Base-by-base conservation (phyloP, 2,888 invertebrate genomes). In the Eupithecia tripunctaria region DNA sequence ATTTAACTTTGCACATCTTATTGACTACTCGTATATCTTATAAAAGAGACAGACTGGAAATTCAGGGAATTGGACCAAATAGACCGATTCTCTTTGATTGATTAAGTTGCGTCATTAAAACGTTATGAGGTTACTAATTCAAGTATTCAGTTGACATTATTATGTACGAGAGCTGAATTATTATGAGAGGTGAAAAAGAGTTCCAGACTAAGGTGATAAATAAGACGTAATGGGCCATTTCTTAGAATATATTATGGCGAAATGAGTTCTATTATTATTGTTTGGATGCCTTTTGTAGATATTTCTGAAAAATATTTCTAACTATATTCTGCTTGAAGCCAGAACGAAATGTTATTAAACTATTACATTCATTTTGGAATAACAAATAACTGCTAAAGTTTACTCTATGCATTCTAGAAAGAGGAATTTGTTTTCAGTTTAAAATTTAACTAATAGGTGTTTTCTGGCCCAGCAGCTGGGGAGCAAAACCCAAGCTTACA, bases 151-250 rank as follows among this genome's bases (percentile, higher is more conserved):
- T 79, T 79, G 83, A 82, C 84, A 82, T 82, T 85, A 82, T 84
- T 84, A 83, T 84, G 75, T 78, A 77, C 77, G 78, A 68, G 68
- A 27, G 76, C 56, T 74, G 78, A 84, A 82, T 81, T 85, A 84
- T 84, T 80, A 81, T 75, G 78, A 82, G 81, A 79, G 76, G 84
- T 86, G 83, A 84, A 86, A 85, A 88, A 86, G 87, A 87, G 88
- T 88, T 87, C 82, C 81, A 79, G 86, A 89, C 83, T 88, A 82
- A 80, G 83, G 86, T 86, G 80, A 90, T 90, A 90, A 89, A 90
- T 90, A 89, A 86, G 77, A 83, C 81, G 86, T 88, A 90, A 90
- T 90, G 88, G 89, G 80, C 90, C 86, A 90, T 90, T 89, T 81
- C 88, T 88, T 82, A 82, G 82, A 87, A 89, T 89, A 87, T 89